Conservation (phyloP, 2,113 vertebrate genomes). For the Hypanus sabinus region DNA sequence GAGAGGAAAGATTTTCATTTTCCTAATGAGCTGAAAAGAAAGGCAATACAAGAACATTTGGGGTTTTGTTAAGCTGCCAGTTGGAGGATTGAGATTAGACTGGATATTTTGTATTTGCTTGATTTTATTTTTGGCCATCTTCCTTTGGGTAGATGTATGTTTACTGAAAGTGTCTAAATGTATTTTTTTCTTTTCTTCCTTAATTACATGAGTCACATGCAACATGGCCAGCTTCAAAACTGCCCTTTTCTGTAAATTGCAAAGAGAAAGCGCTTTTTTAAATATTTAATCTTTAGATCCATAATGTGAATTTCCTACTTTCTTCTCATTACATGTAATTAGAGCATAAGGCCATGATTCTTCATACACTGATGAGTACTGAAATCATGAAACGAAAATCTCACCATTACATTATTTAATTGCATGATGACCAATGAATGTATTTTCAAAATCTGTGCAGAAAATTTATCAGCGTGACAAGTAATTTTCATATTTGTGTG, state of each 20-base stretch:
- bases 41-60: too few relatives aligned
- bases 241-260: not conserved
- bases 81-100: not conserved
- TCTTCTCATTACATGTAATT: not conserved
- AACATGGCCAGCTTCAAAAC: too few relatives aligned
- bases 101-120: not conserved
- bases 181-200: not conserved
- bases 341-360: not conserved
- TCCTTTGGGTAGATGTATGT: not conserved
- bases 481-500: not conserved
- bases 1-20: not conserved
- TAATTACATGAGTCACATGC: not conserved
- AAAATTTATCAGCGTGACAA: not conserved
- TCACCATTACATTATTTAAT: conserved; percentile 20
- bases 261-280: not conserved
- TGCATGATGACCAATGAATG: conserved; percentile 19
- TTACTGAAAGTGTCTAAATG: not conserved
- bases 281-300: not conserved
- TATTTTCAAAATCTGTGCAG: not conserved
- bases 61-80: not conserved
- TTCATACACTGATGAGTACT: not conserved
- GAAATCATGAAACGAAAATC: not conserved
- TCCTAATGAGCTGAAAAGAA: not conserved
- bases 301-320: not conserved
- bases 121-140: not conserved